Conservation (phyloP, 2,888 invertebrate genomes). For the Cheilosia grossa region DNA sequence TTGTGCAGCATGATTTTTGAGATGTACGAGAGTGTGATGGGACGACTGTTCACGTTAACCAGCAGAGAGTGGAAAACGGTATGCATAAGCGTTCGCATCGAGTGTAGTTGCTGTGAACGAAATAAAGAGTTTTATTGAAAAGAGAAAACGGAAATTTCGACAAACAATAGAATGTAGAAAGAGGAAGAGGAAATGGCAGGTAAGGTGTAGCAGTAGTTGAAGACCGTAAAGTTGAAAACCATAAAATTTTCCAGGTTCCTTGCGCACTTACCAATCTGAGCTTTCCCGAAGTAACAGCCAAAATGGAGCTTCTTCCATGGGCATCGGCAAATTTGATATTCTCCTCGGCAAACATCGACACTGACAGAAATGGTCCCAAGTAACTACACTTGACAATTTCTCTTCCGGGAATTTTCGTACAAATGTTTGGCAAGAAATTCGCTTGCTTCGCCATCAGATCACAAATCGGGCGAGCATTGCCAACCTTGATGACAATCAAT, state of each 20-base stretch:
- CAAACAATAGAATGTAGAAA: too few relatives aligned
- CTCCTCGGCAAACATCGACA: constrained; percentile 97
- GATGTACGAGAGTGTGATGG: constrained; percentile 91
- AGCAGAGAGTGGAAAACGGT: constrained; percentile 93
- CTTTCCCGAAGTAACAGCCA: constrained; percentile 78
- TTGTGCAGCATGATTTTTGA: constrained; percentile 91
- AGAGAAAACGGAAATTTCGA: too few relatives aligned
- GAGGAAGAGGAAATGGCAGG: too few relatives aligned
- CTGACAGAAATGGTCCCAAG: constrained; percentile 95
- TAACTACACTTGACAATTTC: constrained; percentile 94
- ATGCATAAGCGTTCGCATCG: constrained; percentile 90
- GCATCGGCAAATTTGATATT: constrained; percentile 94
- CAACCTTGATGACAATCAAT: constrained; percentile 91
- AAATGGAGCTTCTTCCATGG: constrained; percentile 82
- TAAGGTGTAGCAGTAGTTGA: too few relatives aligned
- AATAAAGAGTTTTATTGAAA: not conserved
- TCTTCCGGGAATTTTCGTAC: constrained; percentile 91
- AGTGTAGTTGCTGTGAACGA: constrained; percentile 89
- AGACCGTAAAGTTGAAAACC: too few relatives aligned
- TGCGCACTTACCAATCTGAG: constrained; percentile 80
- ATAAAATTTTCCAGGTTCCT: not conserved
- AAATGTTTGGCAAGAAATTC: constrained; percentile 89
- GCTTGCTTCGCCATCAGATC: constrained; percentile 86
- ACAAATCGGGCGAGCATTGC: constrained; percentile 90
- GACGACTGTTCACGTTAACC: constrained; percentile 91